Evolutionary conservation across 2,888 invertebrate genomes (phyloP).

Genomic region (Dorcus parallelipipedus): DNA sequence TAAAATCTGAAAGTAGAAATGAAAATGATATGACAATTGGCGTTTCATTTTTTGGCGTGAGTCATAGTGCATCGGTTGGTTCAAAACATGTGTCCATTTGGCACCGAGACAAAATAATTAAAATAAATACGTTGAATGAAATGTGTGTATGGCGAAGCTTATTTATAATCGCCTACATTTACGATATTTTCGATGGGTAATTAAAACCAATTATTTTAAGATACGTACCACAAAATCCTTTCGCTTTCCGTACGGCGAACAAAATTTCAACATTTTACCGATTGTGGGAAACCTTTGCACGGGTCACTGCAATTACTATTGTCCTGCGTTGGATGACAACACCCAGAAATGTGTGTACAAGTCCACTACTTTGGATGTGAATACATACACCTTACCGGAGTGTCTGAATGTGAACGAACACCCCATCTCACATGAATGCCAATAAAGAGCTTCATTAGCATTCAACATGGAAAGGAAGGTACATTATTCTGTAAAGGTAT

Average conservation of each 20-base stretch:
- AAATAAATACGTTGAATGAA: no score
- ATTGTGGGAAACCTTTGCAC: background rate
- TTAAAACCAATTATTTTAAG: background rate
- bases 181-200: no score
- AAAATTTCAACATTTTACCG: conserved; percentile 47
- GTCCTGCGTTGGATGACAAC: background rate
- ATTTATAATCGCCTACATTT: no score
- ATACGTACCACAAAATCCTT: conserved; percentile 30
- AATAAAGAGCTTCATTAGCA: conserved; percentile 20
- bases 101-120: no score
- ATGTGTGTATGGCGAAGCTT: no score
- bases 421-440: conserved; percentile 3
- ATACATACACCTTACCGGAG: background rate
- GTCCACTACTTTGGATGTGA: background rate
- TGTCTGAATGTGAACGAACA: background rate
- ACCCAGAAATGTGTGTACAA: background rate
- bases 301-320: conserved; percentile 8
- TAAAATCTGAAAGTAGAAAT: no score
- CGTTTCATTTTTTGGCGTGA: no score
- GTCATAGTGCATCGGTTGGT: no score
- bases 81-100: no score
- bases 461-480: conserved; percentile 10
- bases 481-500: conserved; percentile 13
- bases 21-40: no score
- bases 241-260: conserved; percentile 43